Evolutionary conservation across 64 coral and sea anemone species (phyloP).

Genomic region (Acropora tenuis): DNA sequence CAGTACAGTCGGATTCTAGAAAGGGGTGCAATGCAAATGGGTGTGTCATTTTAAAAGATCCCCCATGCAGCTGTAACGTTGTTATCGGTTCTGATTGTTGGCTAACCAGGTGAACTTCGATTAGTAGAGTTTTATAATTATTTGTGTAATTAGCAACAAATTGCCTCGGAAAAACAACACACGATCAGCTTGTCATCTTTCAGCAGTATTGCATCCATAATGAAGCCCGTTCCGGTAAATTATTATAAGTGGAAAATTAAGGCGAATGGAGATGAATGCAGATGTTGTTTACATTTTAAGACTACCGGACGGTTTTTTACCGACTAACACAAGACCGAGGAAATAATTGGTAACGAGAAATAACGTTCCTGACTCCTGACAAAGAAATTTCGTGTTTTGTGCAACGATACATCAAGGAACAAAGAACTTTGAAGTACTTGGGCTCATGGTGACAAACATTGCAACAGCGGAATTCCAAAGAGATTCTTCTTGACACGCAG

Average conservation of each 20-base stretch:
- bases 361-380: no score
- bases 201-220: not conserved
- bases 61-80: not conserved
- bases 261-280: no score
- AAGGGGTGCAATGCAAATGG: not conserved
- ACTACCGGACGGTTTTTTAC: no score
- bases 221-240: not conserved
- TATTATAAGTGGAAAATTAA: no score
- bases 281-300: no score
- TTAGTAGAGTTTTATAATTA: not conserved
- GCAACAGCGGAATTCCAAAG: not conserved
- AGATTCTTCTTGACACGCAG: not conserved
- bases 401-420: not conserved
- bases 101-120: conserved; percentile 9
- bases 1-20: not conserved
- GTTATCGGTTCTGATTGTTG: not conserved
- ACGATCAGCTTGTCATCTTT: not conserved
- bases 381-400: not conserved
- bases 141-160: not conserved
- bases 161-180: not conserved
- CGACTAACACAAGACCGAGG: no score
- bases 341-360: no score
- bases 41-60: not conserved
- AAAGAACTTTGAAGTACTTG: conserved; percentile 6
- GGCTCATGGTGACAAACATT: not conserved